These are phyloP conservation scores for Lasioglossum albipes DNA, from an alignment of 1,140 invertebrate species.

Conservation along the genomic window DNA sequence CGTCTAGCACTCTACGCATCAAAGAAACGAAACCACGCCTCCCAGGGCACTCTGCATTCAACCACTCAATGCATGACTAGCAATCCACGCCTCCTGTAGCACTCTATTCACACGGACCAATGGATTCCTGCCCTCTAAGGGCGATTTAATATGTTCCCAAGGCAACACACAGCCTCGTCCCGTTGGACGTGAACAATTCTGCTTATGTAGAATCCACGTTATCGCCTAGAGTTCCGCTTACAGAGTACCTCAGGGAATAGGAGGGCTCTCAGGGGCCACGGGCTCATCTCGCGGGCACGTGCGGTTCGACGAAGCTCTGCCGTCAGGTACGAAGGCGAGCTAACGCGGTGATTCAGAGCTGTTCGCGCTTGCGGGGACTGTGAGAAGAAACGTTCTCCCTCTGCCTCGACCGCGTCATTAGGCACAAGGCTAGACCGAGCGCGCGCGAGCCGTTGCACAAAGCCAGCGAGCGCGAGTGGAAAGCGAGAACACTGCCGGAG, in stretches of 20 bases:
- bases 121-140: too few species aligned
- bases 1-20: too few species aligned
- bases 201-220: too few species aligned
- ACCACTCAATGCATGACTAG: too few species aligned
- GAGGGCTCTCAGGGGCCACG: neutral
- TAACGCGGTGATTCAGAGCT: conserved; percentile 47
- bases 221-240: neutral
- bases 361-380: conserved; percentile 22
- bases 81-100: too few species aligned
- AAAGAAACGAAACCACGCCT: too few species aligned
- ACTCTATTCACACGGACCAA: too few species aligned
- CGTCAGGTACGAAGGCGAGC: conserved; percentile 27
- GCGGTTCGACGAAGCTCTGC: neutral
- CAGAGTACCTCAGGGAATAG: too few species aligned
- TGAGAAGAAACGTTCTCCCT: conserved; percentile 62
- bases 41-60: too few species aligned
- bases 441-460: conserved; percentile 61
- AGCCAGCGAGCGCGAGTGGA: conserved; percentile 27
- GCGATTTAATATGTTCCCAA: too few species aligned
- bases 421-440: conserved; percentile 70
- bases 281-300: conserved; percentile 19
- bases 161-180: too few species aligned
- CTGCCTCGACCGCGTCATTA: conserved; percentile 65
- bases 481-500: neutral
- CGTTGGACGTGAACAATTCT: too few species aligned